phyloP scores from a whole-genome alignment of 2,888 invertebrate species.

The Sinelater perroti region DNA sequence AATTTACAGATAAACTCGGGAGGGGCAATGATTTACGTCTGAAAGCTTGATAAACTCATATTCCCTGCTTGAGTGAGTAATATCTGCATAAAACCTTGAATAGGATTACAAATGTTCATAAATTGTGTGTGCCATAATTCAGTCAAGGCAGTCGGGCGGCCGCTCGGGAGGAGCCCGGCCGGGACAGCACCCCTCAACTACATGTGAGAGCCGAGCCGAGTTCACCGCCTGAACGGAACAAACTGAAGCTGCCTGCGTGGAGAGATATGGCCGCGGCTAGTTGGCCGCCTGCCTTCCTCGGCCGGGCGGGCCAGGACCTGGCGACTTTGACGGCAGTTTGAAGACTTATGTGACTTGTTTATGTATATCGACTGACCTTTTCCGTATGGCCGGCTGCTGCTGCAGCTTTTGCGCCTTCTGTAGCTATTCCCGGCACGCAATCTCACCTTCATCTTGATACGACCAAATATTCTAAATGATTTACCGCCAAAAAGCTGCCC shows the following conservation, averaged over 20 bases:
- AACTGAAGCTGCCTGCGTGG: conserved; percentile 16
- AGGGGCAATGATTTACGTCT: conserved; percentile 72
- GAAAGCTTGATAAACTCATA: conserved; percentile 69
- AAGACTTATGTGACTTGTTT: conserved; percentile 25
- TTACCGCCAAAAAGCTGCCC: no score
- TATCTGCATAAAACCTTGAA: conserved; percentile 64
- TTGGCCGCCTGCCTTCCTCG: no score
- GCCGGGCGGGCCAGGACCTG: conserved; percentile 6
- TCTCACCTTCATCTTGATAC: not conserved
- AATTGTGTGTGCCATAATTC: conserved; percentile 62
- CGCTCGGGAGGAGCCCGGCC: conserved; percentile 40
- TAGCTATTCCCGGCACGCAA: not conserved
- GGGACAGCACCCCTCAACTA: conserved; percentile 29
- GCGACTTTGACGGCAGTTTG: conserved; percentile 21
- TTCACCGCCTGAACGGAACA: no score
- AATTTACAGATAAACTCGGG: conserved; percentile 70
- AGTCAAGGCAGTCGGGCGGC: conserved; percentile 51
- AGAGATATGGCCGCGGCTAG: no score
- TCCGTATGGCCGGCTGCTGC: not conserved
- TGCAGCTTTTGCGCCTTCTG: not conserved
- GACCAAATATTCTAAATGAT: no score
- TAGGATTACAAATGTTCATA: conserved; percentile 64
- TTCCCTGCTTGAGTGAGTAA: conserved; percentile 63
- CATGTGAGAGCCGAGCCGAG: no score
- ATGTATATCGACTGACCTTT: conserved; percentile 20